A percentile compares a stretch with the other conserved stretches of the same genome.
These are phyloP conservation scores for Uloborus diversus DNA, from an alignment of 1,140 invertebrate genomes.

Conservation along the genomic window DNA sequence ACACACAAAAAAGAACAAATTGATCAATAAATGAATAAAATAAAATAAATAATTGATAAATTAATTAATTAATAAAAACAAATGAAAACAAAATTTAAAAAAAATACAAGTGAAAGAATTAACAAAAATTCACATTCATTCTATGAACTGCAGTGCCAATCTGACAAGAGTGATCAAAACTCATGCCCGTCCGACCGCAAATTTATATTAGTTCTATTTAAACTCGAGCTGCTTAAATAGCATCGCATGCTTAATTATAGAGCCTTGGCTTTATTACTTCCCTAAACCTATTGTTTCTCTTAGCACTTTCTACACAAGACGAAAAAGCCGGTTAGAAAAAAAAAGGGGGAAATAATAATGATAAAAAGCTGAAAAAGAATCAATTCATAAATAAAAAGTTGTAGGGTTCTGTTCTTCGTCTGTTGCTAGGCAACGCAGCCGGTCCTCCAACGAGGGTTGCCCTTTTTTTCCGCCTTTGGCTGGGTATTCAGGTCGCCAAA, in stretches of 20 bases:
- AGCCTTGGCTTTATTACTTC: not conserved
- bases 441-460: conserved; percentile 36
- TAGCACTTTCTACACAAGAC: conserved; percentile 6
- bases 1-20: no score
- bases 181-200: no score
- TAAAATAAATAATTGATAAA: no score
- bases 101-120: no score
- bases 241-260: conserved; percentile 15
- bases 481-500: not conserved
- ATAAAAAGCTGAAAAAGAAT: conserved; percentile 21
- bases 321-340: not conserved
- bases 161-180: no score
- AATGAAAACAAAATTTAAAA: no score
- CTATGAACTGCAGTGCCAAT: no score
- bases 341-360: conserved; percentile 4
- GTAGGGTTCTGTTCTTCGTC: conserved; percentile 39
- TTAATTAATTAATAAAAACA: no score
- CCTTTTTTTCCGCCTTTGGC: not conserved
- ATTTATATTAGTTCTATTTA: no score
- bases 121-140: no score
- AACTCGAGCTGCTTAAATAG: not conserved
- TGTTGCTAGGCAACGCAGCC: conserved; percentile 42
- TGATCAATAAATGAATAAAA: no score
- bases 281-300: conserved; percentile 12
- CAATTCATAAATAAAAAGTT: conserved; percentile 36